A percentile compares a stretch with the other conserved stretches of the same genome.
Conservation (phyloP, 1,140 invertebrate genomes). For the Bombus vancouverensis region DNA sequence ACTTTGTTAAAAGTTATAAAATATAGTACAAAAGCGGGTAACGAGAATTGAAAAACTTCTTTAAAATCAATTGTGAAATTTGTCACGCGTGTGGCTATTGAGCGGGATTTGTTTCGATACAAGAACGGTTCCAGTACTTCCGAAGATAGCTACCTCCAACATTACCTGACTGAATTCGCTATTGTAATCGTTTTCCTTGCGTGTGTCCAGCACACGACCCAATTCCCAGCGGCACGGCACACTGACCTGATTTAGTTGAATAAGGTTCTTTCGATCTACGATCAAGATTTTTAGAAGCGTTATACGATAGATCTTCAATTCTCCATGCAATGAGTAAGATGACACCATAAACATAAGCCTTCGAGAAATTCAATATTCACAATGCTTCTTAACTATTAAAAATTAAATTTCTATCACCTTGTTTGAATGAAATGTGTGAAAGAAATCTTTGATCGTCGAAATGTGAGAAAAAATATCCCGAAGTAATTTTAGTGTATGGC, state of each 20-base stretch:
- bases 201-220: conserved; percentile 72
- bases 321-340: conserved; percentile 18
- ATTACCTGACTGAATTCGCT: conserved; percentile 41
- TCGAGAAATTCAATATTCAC: background rate
- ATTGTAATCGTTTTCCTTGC: conserved; percentile 52
- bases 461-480: background rate
- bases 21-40: background rate
- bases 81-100: background rate
- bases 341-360: conserved; percentile 11
- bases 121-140: background rate
- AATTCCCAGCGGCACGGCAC: conserved; percentile 63
- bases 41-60: background rate
- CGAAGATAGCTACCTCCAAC: background rate
- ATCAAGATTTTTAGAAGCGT: conserved; percentile 50
- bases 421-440: background rate
- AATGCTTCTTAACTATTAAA: background rate
- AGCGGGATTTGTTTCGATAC: background rate
- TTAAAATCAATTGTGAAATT: background rate
- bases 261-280: conserved; percentile 59
- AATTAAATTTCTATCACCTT: too few species aligned
- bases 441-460: background rate
- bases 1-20: too few species aligned
- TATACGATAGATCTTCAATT: conserved; percentile 46
- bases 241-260: conserved; percentile 70
- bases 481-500: too few species aligned